Evolutionary conservation across 35 echinoderm and acorn worm species (phyloP).

Genomic region (Eucidaris tribuloides): DNA sequence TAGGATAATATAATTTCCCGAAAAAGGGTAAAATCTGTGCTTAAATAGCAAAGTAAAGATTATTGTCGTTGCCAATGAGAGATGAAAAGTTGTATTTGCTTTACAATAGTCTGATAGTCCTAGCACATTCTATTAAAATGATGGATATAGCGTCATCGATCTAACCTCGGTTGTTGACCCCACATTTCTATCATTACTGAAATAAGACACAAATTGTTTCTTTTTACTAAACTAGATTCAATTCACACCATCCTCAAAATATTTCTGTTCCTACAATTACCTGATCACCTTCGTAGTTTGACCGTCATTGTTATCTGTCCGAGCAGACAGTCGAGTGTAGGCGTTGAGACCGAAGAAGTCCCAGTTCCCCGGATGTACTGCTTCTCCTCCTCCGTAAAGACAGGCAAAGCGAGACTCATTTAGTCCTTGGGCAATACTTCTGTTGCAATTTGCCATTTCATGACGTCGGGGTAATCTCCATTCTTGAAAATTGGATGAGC

Average conservation of each 20-base stretch:
- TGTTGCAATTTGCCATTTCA: constrained; percentile 94
- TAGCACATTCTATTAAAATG: too few species aligned
- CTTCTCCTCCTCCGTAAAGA: constrained; percentile 90
- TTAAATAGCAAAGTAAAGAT: too few species aligned
- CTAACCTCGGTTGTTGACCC: too few species aligned
- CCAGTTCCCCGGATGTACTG: constrained; percentile 73
- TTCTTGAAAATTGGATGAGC: constrained; percentile 93
- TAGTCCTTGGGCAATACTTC: constrained; percentile 74
- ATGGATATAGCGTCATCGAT: too few species aligned
- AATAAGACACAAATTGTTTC: too few species aligned
- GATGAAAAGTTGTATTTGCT: too few species aligned
- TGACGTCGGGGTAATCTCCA: constrained; percentile 91
- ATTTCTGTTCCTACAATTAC: neutral
- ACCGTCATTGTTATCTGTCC: constrained; percentile 17
- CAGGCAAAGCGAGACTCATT: constrained; percentile 69
- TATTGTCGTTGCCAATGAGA: too few species aligned
- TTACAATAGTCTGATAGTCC: too few species aligned
- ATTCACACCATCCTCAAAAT: neutral
- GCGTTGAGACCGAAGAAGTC: constrained; percentile 94
- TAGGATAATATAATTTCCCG: too few species aligned
- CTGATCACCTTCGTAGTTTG: constrained; percentile 85
- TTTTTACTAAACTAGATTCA: too few species aligned
- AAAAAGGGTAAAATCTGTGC: too few species aligned
- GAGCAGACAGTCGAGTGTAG: constrained; percentile 84
- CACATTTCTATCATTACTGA: too few species aligned